A percentile compares a stretch with the other conserved stretches of the same genome.
Conservation (phyloP, 23 tunicate species). For the Ciona savignyi region DNA sequence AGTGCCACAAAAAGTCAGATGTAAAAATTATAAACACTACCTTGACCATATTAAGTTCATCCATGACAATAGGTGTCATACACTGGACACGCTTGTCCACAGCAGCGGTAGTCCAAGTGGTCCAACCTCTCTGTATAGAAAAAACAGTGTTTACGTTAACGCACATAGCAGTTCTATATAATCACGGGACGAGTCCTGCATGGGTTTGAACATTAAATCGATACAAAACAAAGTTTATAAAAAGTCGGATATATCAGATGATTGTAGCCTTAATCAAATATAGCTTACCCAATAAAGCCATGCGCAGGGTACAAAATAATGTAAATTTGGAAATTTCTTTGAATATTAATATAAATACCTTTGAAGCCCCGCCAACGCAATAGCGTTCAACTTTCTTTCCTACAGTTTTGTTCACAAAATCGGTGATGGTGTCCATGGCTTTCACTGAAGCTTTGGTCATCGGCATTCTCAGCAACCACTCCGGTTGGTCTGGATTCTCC, state of each 20-base stretch:
- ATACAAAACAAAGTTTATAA: no score
- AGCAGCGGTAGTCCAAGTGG: slow-evolving; percentile 92
- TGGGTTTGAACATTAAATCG: no score
- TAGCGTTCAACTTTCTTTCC: slow-evolving; percentile 41
- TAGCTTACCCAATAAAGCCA: no score
- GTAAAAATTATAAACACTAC: slow-evolving; percentile 5
- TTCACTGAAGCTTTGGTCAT: slow-evolving; percentile 94
- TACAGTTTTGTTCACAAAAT: slow-evolving; percentile 71
- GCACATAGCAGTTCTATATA: no score
- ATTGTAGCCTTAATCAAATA: no score
- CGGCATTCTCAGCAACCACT: slow-evolving; percentile 85
- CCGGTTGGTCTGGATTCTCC: slow-evolving; percentile 77
- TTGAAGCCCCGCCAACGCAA: slow-evolving; percentile 91
- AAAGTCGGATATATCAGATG: no score
- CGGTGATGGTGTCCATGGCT: slow-evolving; percentile 82
- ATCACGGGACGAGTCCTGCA: no score
- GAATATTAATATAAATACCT: no score
- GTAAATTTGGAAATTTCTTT: no score
- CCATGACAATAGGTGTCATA: slow-evolving; percentile 88
- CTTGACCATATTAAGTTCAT: slow-evolving; percentile 89
- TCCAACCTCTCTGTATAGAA: slow-evolving; percentile 87
- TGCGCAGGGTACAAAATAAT: no score
- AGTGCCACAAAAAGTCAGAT: no score
- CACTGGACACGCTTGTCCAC: slow-evolving; percentile 79
- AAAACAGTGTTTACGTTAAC: no score